These are phyloP conservation scores for Tupaia chinensis DNA, from an alignment of 2,113 vertebrate species.

Conservation along the genomic window DNA sequence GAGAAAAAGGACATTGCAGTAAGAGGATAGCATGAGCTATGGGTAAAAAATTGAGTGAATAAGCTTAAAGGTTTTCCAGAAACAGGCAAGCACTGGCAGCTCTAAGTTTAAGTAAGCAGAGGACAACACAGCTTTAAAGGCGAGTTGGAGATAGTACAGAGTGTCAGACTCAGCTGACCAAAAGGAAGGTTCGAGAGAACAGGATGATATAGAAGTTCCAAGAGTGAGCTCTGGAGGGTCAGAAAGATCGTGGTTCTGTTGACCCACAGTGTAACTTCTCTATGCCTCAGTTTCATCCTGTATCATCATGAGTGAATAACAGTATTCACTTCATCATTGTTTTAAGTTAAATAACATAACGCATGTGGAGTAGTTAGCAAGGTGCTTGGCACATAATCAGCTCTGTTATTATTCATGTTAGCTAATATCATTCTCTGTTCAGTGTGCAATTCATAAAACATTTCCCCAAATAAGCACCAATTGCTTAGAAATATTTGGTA, in stretches of 20 bases:
- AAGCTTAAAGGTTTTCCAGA: background rate
- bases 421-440: background rate
- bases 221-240: background rate
- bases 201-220: background rate
- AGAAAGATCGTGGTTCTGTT: background rate
- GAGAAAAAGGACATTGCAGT: background rate
- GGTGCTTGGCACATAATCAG: background rate
- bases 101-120: background rate
- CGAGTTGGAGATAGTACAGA: background rate
- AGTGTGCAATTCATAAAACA: slow-evolving; percentile 1
- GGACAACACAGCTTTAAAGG: background rate
- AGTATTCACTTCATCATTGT: background rate
- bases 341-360: background rate
- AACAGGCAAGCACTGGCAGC: accelerated
- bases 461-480: slow-evolving; percentile 11
- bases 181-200: background rate
- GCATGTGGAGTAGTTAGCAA: background rate
- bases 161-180: too few species aligned
- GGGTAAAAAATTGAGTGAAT: background rate
- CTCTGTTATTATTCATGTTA: background rate
- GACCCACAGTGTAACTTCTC: background rate
- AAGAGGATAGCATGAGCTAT: background rate
- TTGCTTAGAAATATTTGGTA: slow-evolving; percentile 22
- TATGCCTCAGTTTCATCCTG: background rate
- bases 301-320: background rate